Base-by-base conservation (phyloP, 2,113 vertebrate species). In the Myodes glareolus region DNA sequence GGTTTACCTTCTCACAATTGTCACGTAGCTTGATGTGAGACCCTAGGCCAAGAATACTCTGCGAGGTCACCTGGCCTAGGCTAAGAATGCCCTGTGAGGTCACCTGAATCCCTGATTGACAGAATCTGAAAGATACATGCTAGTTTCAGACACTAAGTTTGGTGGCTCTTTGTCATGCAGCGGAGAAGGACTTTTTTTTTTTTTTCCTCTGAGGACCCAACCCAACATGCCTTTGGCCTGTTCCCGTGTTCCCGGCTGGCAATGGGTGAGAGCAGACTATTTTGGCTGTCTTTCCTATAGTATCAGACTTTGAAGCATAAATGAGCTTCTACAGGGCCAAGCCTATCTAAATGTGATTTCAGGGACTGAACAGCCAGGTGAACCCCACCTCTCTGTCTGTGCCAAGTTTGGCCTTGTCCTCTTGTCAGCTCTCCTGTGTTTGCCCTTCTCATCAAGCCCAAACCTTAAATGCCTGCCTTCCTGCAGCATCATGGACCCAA, bases 171-270 rank as follows among this genome's bases (percentile, higher is more conserved):
- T 67, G 65, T 89, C 75, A 75, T 3, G 2, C 65, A 75, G 76
- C 72, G 31, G 45, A 16, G 86, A 63, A 36, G 16, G 36, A 42
- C 3, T 21, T 1, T 10, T 50, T 50, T 19, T 19, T 5, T 58
- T 21, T 52, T 82, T 86, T 12, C 85, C 75, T 94, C 88, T 92
- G 68, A 85, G 50, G 67, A 23, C 21, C 58, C 47, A 73, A 5
- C 21, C 31, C 42, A 21, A n/a, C 16, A 27, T 12, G 5, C 29
- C n/a, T 7, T n/a, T 42, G 33, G 7, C 39, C 67, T 91, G 10
- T 85, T 58, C 52, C 45, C 23, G 0, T 23, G 29, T 7, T 47
- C 19, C 39, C 13, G 25, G 86, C n/a, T 19, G 17, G 4, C 14
- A 27, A 47, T 58, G n/a, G 45, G 52, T 21, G 55, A 29, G 75